phyloP scores from a whole-genome alignment of 2,113 vertebrate genomes.

The Marmota flaviventris region DNA sequence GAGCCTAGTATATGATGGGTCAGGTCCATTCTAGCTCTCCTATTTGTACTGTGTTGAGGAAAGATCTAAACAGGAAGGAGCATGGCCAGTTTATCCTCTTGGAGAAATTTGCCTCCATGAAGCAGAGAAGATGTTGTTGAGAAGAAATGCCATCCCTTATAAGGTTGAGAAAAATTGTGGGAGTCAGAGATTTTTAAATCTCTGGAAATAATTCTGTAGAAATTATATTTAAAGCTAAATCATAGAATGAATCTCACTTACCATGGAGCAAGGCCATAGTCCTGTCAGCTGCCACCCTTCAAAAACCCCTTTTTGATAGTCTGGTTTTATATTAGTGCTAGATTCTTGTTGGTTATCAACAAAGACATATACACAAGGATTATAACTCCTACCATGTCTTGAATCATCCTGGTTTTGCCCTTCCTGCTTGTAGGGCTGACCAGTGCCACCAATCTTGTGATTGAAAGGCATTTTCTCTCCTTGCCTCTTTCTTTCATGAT shows the following conservation, averaged over 20 bases:
- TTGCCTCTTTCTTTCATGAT: not conserved
- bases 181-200: not conserved
- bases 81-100: not conserved
- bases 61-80: not conserved
- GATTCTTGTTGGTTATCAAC: not conserved
- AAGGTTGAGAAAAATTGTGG: not conserved
- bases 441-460: not conserved
- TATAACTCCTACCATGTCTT: not conserved
- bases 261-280: not conserved
- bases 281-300: not conserved
- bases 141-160: not conserved
- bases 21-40: not conserved
- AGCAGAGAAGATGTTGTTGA: not conserved
- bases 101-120: not conserved
- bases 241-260: not conserved
- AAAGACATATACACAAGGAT: not conserved
- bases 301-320: not conserved
- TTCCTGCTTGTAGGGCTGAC: not conserved
- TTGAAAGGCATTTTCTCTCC: not conserved
- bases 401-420: not conserved
- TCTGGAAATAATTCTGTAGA: not conserved
- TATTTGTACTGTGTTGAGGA: not conserved
- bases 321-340: not conserved
- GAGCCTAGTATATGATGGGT: not conserved
- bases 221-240: not conserved